Evolutionary conservation across 1,140 invertebrate genomes (phyloP), one percentile per base, ranked within the genome.

Genomic region (Zaprionus lachaisei): DNA sequence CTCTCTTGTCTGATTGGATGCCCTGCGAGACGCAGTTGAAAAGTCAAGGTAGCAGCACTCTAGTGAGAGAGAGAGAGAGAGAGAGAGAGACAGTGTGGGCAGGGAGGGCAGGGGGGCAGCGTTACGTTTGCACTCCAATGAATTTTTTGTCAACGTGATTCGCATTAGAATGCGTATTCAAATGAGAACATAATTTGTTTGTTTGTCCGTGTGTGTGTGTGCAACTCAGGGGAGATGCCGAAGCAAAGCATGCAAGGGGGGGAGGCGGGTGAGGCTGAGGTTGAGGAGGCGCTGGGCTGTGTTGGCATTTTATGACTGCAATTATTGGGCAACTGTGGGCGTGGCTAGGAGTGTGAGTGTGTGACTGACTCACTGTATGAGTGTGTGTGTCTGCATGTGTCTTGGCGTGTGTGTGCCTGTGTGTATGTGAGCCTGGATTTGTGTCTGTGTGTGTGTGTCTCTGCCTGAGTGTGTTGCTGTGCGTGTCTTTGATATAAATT

Each of bases 141-240:
- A 90, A 91, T 90, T 90, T 85, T 91, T 82, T 91, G 86, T 85
- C 80, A 90, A 90, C 85, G 85, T 90, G 85, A 90, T 90, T 80
- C 86, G 85, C 82, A 91, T 90, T 91, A 91, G 86, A 90, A 90
- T 90, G 86, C 82, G 68, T 90, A 90, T 90, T 90, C 86, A 90
- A 90, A 90, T 90, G 85, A 91, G 85, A 77, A 90, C 79, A 90
- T 91, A 90, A 90, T 90, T 91, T 90, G 85, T 90, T 91, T 90
- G 85, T 90, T 83, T 83, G 81, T 67, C 61, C 79, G 75, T 47
- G 47, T 72, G 24, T 62, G 49, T 24, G 77, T 77, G 31, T 56
- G 63, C 68, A 78, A 60, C 79, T 74, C 31, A 34, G 9, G 31
- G 58, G 77, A 73, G 74, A 72, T 78, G 64, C 78, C 84, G 77